phyloP scores from a whole-genome alignment of 2,797 vertebrate species.

The Megalops cyprinoides region DNA sequence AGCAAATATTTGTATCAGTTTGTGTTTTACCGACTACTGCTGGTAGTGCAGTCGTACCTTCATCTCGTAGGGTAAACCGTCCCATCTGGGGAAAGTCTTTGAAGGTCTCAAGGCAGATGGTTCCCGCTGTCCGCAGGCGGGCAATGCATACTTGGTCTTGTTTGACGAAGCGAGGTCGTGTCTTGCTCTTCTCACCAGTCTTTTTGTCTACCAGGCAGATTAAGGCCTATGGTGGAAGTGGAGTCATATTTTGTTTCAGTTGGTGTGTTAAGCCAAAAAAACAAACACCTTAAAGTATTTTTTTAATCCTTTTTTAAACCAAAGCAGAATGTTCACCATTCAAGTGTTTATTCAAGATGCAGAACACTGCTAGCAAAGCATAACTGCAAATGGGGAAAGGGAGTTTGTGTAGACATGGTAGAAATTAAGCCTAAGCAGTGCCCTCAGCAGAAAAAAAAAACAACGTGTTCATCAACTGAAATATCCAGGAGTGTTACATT shows the following conservation, averaged over 20 bases:
- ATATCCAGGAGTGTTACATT: too few species aligned
- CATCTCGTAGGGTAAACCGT: constrained; percentile 94
- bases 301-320: too few species aligned
- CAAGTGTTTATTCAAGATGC: too few species aligned
- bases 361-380: too few species aligned
- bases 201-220: constrained; percentile 99
- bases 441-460: too few species aligned
- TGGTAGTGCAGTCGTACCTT: constrained; percentile 77
- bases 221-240: constrained; percentile 82
- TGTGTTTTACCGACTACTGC: not conserved
- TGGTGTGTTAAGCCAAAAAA: too few species aligned
- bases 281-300: too few species aligned
- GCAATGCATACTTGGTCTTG: constrained; percentile 99
- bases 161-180: constrained; percentile 95
- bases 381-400: too few species aligned
- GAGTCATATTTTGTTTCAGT: not conserved
- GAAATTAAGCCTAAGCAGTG: too few species aligned
- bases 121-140: constrained; percentile 90
- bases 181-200: constrained; percentile 97
- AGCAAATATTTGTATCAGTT: not conserved
- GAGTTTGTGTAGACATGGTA: too few species aligned
- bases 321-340: too few species aligned
- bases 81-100: constrained; percentile 99
- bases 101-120: constrained; percentile 99
- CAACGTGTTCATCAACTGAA: too few species aligned